Evolutionary conservation across 2,113 vertebrate genomes (phyloP).

Genomic region (Meleagris gallopavo): DNA sequence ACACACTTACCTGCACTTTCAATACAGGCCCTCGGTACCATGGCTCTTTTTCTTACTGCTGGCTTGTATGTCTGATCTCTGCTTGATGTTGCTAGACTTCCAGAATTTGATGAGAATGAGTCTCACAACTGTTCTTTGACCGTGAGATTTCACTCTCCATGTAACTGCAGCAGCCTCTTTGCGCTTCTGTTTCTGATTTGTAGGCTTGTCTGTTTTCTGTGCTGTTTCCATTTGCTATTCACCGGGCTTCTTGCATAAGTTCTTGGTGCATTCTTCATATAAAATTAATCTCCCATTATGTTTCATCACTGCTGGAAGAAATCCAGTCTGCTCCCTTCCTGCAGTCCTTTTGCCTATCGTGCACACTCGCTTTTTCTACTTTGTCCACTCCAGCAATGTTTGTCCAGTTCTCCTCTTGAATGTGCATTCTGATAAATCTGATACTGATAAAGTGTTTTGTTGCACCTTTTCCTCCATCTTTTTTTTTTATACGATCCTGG

Average conservation of each 20-base stretch:
- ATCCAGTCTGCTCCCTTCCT: neutral
- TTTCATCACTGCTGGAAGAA: neutral
- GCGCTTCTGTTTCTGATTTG: neutral
- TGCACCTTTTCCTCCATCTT: neutral
- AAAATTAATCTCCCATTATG: neutral
- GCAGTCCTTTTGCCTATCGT: neutral
- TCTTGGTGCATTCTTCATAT: neutral
- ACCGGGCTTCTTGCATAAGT: neutral
- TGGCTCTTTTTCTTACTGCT: neutral
- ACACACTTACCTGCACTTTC: neutral
- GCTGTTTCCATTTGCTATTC: neutral
- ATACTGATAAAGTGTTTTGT: neutral
- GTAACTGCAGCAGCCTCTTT: neutral
- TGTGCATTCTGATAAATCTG: neutral
- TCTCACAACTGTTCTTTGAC: rapidly evolving
- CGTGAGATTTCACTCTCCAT: neutral
- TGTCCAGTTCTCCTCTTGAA: neutral
- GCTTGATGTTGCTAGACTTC: neutral
- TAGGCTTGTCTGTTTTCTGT: neutral
- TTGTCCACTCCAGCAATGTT: neutral
- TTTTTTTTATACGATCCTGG: neutral
- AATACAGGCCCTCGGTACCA: rapidly evolving
- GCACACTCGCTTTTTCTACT: neutral
- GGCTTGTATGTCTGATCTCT: neutral
- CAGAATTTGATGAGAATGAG: neutral